Evolutionary conservation across 2,888 invertebrate genomes (phyloP), one percentile per base, ranked within the genome.

Genomic region (Drosophila paramelanica): DNA sequence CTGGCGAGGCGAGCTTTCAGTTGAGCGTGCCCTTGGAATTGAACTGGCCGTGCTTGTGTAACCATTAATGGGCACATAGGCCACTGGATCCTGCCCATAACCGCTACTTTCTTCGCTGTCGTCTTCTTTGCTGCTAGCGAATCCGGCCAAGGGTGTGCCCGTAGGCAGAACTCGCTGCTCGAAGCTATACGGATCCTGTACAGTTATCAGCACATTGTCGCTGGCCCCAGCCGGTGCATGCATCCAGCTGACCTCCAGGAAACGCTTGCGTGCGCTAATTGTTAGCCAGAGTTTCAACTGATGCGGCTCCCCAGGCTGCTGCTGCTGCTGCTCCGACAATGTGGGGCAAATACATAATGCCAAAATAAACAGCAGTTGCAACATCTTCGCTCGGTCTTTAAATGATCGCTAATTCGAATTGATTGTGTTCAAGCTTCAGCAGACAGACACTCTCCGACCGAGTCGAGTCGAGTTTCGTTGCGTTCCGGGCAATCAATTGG

Each of bases 191-290:
- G 93, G 91, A 66, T 90, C 90, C 56, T 90, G 82, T 3, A 73
- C 76, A 4, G 92, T 92, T 45, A 92, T 42, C 8, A 92, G 61
- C 11, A 92, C 84, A 52, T 84, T 76, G 68, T 92, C 92, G 6
- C 86, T 90, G 1, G 70, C 64, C 6, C 70, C 68, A 0, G 85
- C 81, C 1, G 89, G 84, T 0, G 92, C 92, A 84, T 92, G 89
- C 39, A 74, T 79, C 92, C 93, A 92, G 14, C 91, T 92, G n/a
- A 93, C 82, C 61, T 92, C 92, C 11, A 92, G 47, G 31, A 84
- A 89, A 41, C 92, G 88, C 33, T 89, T 80, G 23, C 89, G 88
- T 3, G 93, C 92, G 60, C 92, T 92, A 13, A 92, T 88, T 14
- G 92, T 91, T 5, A 92, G 43, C 91, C 91, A 92, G 4, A 92